phyloP scores from a whole-genome alignment of 2,113 vertebrate genomes.

The Gorsachius goisagi region DNA sequence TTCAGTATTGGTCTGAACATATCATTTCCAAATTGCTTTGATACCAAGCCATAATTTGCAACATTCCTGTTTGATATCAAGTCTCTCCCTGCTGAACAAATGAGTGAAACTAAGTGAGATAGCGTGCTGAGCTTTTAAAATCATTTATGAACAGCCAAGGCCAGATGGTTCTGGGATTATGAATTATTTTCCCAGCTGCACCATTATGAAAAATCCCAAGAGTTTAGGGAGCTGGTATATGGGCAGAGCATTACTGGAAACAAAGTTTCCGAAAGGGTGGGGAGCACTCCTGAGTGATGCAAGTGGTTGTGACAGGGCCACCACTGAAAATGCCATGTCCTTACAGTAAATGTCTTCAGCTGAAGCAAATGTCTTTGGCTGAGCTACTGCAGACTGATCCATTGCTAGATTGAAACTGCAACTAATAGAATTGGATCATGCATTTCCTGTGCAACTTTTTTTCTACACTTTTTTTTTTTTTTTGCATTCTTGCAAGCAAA shows the following conservation, averaged over 20 bases:
- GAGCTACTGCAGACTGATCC: background rate
- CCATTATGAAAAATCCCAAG: background rate
- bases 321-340: background rate
- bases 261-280: background rate
- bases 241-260: background rate
- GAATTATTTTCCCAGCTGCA: slow-evolving; percentile 25
- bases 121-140: background rate
- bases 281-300: background rate
- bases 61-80: background rate
- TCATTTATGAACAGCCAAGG: background rate
- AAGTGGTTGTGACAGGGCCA: background rate
- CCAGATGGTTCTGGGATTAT: background rate
- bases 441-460: background rate
- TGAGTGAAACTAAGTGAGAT: background rate
- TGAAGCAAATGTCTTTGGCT: background rate
- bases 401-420: background rate
- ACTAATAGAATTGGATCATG: background rate
- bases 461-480: background rate
- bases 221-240: background rate
- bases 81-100: slow-evolving; percentile 9
- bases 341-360: background rate
- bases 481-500: background rate
- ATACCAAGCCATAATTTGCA: slow-evolving; percentile 27
- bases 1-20: background rate
- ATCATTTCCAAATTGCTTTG: slow-evolving; percentile 6